These are phyloP conservation scores for Centruroides vittatus DNA, from an alignment of 1,140 invertebrate genomes.

Conservation along the genomic window DNA sequence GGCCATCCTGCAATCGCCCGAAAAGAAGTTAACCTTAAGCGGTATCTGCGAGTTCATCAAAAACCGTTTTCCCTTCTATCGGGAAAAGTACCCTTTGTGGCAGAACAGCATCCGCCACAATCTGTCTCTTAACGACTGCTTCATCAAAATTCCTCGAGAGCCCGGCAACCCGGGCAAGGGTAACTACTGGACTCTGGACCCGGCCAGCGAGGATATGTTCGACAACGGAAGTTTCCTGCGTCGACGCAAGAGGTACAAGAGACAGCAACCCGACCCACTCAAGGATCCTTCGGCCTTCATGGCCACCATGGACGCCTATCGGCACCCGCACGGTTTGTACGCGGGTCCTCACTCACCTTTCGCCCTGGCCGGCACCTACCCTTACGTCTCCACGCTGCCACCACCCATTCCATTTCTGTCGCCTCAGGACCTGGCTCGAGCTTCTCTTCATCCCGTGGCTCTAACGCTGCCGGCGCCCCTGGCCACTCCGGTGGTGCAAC, in stretches of 20 bases:
- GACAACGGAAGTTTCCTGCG: conserved; percentile 96
- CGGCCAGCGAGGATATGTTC: conserved; percentile 96
- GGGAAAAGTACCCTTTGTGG: conserved; percentile 90
- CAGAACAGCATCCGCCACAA: conserved; percentile 97
- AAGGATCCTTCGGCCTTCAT: conserved; percentile 22
- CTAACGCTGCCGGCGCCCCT: conserved; percentile 2
- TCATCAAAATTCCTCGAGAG: conserved; percentile 95
- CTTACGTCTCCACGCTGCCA: conserved; percentile 20
- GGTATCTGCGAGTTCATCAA: conserved; percentile 65
- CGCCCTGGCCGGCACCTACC: conserved; percentile 17
- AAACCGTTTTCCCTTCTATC: conserved; percentile 91
- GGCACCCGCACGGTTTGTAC: conserved; percentile 9
- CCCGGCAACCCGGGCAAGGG: conserved; percentile 98
- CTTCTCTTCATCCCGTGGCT: conserved; percentile 7
- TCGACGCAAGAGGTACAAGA: conserved; percentile 86
- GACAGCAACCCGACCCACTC: conserved; percentile 25
- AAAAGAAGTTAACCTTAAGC: conserved; percentile 36
- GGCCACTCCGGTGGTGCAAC: neutral
- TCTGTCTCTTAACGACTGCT: conserved; percentile 94
- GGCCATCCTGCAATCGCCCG: conserved; percentile 40
- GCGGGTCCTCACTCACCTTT: conserved; percentile 11
- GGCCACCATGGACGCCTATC: conserved; percentile 21
- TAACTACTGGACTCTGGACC: conserved; percentile 98
- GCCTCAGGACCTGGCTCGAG: conserved; percentile 9
- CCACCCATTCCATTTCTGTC: conserved; percentile 9